Conservation (phyloP, 2,888 invertebrate species). For the Plemyria rubiginata region DNA sequence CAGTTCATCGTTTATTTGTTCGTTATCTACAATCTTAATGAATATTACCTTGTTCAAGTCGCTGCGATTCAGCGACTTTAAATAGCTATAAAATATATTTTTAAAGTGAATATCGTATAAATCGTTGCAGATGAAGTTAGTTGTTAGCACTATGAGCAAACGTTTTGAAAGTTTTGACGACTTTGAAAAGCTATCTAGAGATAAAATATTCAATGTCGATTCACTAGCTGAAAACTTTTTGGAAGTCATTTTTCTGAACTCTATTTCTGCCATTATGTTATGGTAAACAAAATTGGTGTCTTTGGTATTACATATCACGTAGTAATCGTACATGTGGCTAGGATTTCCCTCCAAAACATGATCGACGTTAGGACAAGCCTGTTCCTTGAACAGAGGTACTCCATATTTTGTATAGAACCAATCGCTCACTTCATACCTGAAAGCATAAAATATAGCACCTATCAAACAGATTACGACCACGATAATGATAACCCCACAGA, state of each 20-base stretch:
- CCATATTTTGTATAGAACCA: slow-evolving; percentile 93
- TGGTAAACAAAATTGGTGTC: slow-evolving; percentile 89
- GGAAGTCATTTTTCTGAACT: slow-evolving; percentile 87
- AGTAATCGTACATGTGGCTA: slow-evolving; percentile 93
- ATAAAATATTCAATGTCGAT: slow-evolving; percentile 86
- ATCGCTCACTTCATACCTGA: slow-evolving; percentile 90
- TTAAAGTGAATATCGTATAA: slow-evolving; percentile 79
- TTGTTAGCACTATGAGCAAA: slow-evolving; percentile 86
- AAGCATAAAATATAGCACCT: slow-evolving; percentile 89
- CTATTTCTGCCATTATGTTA: slow-evolving; percentile 89
- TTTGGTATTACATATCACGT: slow-evolving; percentile 93
- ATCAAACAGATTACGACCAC: slow-evolving; percentile 88
- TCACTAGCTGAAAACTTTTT: slow-evolving; percentile 90
- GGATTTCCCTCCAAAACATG: slow-evolving; percentile 88
- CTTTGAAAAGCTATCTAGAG: slow-evolving; percentile 78
- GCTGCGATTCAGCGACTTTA: slow-evolving; percentile 77
- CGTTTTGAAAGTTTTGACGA: slow-evolving; percentile 80
- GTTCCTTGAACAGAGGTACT: slow-evolving; percentile 90
- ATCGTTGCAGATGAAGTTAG: slow-evolving; percentile 78
- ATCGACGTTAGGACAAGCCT: slow-evolving; percentile 84
- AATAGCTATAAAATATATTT: slow-evolving; percentile 80
- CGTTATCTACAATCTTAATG: slow-evolving; percentile 76
- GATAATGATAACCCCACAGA: slow-evolving; percentile 89
- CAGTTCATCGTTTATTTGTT: slow-evolving; percentile 77
- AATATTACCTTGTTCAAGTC: slow-evolving; percentile 79